Evolutionary conservation across 2,113 vertebrate species (phyloP).

Genomic region (Saiga tatarica): DNA sequence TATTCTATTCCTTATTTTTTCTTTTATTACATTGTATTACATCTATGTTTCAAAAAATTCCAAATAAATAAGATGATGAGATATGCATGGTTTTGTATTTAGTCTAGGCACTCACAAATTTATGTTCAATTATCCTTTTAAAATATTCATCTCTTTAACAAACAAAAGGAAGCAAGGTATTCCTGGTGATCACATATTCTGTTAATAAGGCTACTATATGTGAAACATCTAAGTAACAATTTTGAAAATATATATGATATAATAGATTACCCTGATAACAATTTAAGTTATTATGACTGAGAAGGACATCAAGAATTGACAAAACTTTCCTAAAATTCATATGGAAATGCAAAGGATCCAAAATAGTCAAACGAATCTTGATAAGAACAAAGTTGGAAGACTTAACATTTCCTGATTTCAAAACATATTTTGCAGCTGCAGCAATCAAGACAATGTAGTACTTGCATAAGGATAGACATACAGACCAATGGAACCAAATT

Average conservation of each 20-base stretch:
- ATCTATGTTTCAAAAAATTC: neutral
- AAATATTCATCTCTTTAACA: neutral
- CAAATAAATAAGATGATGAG: neutral
- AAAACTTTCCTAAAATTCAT: neutral
- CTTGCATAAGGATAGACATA: neutral
- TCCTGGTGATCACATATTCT: neutral
- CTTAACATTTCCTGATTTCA: neutral
- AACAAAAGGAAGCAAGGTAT: neutral
- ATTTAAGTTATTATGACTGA: neutral
- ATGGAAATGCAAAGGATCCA: neutral
- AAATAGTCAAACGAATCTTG: neutral
- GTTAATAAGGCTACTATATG: neutral
- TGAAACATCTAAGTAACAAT: neutral
- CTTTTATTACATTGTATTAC: neutral
- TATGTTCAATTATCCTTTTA: neutral
- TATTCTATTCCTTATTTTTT: neutral
- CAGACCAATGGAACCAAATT: neutral
- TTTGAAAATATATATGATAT: neutral
- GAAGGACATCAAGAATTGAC: neutral
- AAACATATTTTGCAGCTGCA: neutral
- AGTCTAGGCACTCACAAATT: neutral
- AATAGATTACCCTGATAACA: neutral
- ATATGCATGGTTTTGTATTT: neutral
- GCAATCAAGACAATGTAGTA: neutral
- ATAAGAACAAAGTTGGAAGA: neutral